Base-by-base conservation (phyloP, 2,888 invertebrate species). In the Ischnus inquisitorius region DNA sequence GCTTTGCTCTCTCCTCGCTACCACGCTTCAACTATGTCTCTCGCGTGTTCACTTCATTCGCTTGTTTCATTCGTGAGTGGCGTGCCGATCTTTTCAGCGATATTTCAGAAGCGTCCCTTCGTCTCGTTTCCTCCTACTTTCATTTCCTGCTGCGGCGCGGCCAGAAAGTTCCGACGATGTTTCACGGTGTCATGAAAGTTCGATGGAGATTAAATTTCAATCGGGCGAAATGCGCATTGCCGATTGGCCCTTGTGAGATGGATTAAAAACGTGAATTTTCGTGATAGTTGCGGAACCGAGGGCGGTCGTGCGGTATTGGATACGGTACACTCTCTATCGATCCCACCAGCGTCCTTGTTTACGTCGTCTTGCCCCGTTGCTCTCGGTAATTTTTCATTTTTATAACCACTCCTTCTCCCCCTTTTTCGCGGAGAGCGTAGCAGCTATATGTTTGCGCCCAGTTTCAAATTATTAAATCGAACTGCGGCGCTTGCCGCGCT, bases 301-400 rank as follows among this genome's bases (percentile, higher is more conserved):
- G 46, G 14, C 10, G 48, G 14, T n/a, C 16, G 19, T n/a, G 16
- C 10, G 25, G 10, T 41, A 65, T 65, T 16, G 19, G 6, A 74
- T 12, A 64, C 22, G 8, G 39, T 16, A 10, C 12, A n/a, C 10
- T 39, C 25, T 57, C 67, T 67, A 76, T 76, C 67, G 76, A 76
- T 76, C 67, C 39, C 8, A 51, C 5, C 5, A 16, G 41, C 16
- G 28, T 4, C 14, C 54, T 67, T 76, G 76, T 76, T 76, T 76
- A 67, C 76, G 76, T 39, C 65, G 51, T 67, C 54, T 76, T 54
- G 76, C 76, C 14, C 65, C 43, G 28, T 54, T 16, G 12, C 54
- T 41, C 25, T 16, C n/a, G 51, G 28, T 67, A 65, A 67, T 76
- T 76, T 76, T 76, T 76, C 67, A 57, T 76, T 65, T 76, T 65